Percentiles rank a stretch among this genome's conserved stretches.
Evolutionary conservation across 23 tunicate genomes (phyloP).

Genomic region (Styela plicata): DNA sequence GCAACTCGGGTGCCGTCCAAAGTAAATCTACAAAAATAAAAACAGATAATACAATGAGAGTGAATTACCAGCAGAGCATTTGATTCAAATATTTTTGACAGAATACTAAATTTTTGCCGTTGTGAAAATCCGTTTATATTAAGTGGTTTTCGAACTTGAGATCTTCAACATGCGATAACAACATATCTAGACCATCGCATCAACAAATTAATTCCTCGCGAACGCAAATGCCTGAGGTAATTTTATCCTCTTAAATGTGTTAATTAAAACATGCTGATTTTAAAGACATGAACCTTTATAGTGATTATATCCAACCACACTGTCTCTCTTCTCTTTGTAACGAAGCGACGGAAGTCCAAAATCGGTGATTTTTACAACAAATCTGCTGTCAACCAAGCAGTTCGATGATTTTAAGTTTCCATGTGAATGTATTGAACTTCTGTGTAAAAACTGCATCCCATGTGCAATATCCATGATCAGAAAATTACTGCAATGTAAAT

Average conservation of each 20-base stretch:
- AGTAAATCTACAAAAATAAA: conserved; percentile 21
- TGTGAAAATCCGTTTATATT: no score
- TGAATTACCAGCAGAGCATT: no score
- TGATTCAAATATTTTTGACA: no score
- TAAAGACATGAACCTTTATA: background rate
- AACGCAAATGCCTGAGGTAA: no score
- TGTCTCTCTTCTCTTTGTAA: background rate
- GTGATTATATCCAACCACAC: background rate
- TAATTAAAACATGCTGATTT: no score
- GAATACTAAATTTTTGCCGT: no score
- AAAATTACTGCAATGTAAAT: conserved; percentile 46
- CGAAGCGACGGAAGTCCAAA: conserved; percentile 39
- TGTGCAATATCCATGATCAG: conserved; percentile 74
- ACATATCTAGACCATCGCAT: no score
- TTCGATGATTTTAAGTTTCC: conserved; percentile 86
- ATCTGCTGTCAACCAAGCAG: conserved; percentile 78
- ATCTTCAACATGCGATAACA: no score
- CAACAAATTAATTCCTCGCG: no score
- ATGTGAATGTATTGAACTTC: conserved; percentile 52
- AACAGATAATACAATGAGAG: no score
- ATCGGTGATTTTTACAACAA: conserved; percentile 74
- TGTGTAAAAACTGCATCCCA: conserved; percentile 79
- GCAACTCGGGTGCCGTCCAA: conserved; percentile 89
- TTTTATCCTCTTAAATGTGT: no score
- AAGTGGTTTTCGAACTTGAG: no score